Conservation (phyloP, 2,113 vertebrate genomes). For the Gymnorhina tibicen region DNA sequence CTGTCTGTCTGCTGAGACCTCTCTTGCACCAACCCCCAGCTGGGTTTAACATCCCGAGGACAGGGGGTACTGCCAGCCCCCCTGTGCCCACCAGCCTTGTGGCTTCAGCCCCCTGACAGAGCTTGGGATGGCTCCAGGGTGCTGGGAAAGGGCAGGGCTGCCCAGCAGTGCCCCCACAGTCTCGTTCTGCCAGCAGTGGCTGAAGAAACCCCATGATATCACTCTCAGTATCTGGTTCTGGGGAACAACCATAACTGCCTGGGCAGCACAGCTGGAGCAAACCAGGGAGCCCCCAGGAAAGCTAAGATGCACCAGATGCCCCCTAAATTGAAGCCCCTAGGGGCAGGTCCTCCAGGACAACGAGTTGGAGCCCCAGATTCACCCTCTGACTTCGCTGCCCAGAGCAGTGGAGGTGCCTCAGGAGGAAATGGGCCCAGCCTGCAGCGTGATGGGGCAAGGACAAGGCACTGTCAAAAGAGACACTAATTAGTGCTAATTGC, state of each 20-base stretch:
- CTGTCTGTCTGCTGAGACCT: neutral
- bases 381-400: neutral
- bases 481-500: slow-evolving; percentile 37
- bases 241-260: neutral
- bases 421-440: neutral
- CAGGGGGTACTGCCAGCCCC: neutral
- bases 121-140: neutral
- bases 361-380: neutral
- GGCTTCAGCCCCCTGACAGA: neutral
- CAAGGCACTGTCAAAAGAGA: slow-evolving; percentile 17
- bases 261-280: neutral
- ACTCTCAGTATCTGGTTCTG: neutral
- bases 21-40: neutral
- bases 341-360: neutral
- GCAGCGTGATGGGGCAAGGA: neutral
- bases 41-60: neutral
- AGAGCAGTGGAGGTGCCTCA: neutral
- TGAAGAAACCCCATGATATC: neutral
- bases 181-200: neutral
- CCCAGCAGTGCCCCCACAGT: neutral
- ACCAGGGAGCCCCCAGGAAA: neutral
- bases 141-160: neutral
- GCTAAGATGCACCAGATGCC: neutral
- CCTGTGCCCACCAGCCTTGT: neutral
- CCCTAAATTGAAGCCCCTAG: accelerated